Evolutionary conservation across 2,797 vertebrate genomes (phyloP).

Genomic region (Diplodus puntazzo): DNA sequence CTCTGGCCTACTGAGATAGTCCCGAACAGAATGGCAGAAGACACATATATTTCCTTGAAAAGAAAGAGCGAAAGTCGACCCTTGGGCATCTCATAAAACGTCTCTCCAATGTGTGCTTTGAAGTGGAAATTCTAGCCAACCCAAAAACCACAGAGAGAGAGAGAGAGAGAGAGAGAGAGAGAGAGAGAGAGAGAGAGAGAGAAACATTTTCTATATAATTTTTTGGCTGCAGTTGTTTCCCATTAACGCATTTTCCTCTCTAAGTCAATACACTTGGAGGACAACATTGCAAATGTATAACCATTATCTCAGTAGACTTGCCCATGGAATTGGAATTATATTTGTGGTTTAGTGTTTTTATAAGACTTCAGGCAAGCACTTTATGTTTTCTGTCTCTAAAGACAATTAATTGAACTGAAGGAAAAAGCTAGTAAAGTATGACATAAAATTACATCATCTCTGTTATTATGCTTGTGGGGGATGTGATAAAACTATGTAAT

Average conservation of each 20-base stretch:
- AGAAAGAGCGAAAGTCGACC: constrained; percentile 58
- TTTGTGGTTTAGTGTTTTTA: constrained; percentile 53
- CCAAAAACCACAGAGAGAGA: constrained; percentile 34
- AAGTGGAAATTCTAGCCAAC: constrained; percentile 64
- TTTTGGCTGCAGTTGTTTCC: constrained; percentile 46
- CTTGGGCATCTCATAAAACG: constrained; percentile 63
- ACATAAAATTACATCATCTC: constrained; percentile 74
- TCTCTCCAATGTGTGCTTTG: constrained; percentile 62
- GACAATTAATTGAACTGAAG: constrained; percentile 64
- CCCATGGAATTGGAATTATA: constrained; percentile 42
- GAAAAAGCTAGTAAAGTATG: constrained; percentile 67
- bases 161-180: too few relatives aligned
- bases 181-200: not conserved
- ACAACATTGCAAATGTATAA: constrained; percentile 54
- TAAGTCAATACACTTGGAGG: constrained; percentile 49
- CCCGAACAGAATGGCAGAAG: constrained; percentile 53
- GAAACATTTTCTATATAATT: constrained; percentile 38
- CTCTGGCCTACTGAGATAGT: constrained; percentile 62
- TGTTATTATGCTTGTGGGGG: constrained; percentile 65
- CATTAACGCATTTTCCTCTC: constrained; percentile 50
- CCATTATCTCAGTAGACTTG: constrained; percentile 46
- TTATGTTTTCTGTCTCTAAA: constrained; percentile 49
- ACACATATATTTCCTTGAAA: constrained; percentile 63
- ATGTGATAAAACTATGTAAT: constrained; percentile 73
- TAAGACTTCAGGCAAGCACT: constrained; percentile 47